Conservation (phyloP, 2,888 invertebrate species). For the Rhopalosiphum nymphaeae region DNA sequence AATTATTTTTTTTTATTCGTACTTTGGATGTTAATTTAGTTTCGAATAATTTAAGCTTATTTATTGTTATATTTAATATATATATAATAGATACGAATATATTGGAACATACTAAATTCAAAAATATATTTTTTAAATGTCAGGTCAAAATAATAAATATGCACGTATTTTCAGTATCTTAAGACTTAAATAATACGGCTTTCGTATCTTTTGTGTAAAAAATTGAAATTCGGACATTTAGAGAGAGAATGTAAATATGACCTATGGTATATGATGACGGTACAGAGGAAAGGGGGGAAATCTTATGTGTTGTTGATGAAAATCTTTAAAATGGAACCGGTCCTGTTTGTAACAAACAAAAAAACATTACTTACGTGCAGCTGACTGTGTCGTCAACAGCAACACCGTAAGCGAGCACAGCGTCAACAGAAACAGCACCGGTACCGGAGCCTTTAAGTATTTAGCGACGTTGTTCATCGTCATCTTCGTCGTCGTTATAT, state of each 20-base stretch:
- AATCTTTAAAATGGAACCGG: not conserved
- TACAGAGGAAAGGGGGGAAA: not conserved
- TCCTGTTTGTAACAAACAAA: not conserved
- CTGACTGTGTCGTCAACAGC: not conserved
- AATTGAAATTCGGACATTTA: not conserved
- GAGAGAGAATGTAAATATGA: not conserved
- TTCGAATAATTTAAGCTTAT: not conserved
- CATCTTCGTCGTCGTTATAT: not conserved
- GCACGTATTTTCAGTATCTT: not conserved
- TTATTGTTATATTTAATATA: not conserved
- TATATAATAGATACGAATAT: not conserved
- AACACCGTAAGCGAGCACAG: slow-evolving; percentile 27
- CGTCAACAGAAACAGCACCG: not conserved
- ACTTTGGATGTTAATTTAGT: not conserved
- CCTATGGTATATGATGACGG: not conserved
- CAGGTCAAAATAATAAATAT: not conserved
- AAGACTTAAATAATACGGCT: not conserved
- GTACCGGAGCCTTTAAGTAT: not conserved
- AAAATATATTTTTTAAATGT: not conserved
- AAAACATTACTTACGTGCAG: slow-evolving; percentile 40
- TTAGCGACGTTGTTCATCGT: not conserved
- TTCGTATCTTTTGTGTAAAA: not conserved
- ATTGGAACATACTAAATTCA: not conserved
- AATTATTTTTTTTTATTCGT: not conserved
- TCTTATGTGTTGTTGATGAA: not conserved